Evolutionary conservation across 2,113 vertebrate species (phyloP), one percentile per base, ranked within the genome.

Genomic region (Dryoscopus gambensis): DNA sequence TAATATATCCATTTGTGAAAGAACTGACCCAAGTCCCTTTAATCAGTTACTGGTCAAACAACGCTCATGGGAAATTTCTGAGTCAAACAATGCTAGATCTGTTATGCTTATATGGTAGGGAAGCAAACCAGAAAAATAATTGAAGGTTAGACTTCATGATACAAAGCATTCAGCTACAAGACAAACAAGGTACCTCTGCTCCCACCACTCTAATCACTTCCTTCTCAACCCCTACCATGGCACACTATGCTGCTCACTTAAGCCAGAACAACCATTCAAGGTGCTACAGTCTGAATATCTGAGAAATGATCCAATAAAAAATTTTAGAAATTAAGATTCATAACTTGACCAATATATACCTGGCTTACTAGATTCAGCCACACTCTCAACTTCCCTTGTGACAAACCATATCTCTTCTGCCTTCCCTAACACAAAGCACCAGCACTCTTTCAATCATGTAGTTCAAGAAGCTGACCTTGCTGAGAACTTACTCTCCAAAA

Each of bases 371-470:
- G 37, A 57, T n/a, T 53, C n/a, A 81, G 46, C 4, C 1, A 3
- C 33, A 31, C 21, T 18, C 31, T 65, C 74, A 47, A 25, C 13
- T 52, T 67, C 46, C 49, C 30, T 63, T 44, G n/a, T 8, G 15
- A 37, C 15, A 80, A 88, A 47, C 7, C 42, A 25, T 9, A 75
- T 2, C 9, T 13, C 62, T n/a, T 47, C 60, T 67, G 50, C 56
- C 35, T 25, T 30, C 71, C 23, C 28, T 28, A 87, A 57, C n/a
- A 22, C 4, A 62, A 75, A 65, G 62, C 5, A 1, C 21, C 42
- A 49, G 31, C 8, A 16, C 42, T 11, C 28, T 49, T 47, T 13
- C 13, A 39, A 8, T 21, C 0, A 0, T 8, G 30, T 17, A 39
- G 33, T 21, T 86, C 40, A 77, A 70, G 33, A 83, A 73, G 31